Percentiles rank a stretch among this genome's conserved stretches.
phyloP scores from a whole-genome alignment of 1,140 invertebrate species.

The Sarcophaga peregrina region DNA sequence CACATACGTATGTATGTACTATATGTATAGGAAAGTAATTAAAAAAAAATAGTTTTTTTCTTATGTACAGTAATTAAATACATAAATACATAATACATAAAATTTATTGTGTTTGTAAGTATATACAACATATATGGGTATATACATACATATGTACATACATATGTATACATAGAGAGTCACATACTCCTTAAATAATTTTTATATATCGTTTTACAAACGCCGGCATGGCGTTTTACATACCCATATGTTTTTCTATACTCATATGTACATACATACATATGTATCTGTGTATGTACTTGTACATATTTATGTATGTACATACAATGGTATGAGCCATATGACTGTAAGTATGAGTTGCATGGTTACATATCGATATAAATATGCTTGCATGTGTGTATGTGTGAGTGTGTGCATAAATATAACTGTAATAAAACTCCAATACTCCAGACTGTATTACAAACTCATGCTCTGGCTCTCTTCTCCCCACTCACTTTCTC shows the following conservation, averaged over 20 bases:
- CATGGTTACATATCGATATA: background rate
- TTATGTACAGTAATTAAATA: too few species aligned
- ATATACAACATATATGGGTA: too few species aligned
- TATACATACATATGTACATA: background rate
- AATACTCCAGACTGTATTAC: background rate
- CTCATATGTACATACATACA: background rate
- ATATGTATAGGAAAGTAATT: too few species aligned
- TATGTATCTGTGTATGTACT: background rate
- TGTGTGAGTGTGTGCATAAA: background rate
- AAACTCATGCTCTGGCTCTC: background rate
- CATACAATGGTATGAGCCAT: too few species aligned
- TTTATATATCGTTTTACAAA: constrained; percentile 7
- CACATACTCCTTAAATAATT: background rate
- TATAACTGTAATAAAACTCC: background rate
- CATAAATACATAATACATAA: too few species aligned
- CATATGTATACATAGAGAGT: background rate
- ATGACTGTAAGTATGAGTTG: too few species aligned
- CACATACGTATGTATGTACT: too few species aligned
- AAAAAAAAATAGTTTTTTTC: too few species aligned
- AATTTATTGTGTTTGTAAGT: too few species aligned
- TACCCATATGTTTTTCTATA: background rate
- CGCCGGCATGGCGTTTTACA: constrained; percentile 10
- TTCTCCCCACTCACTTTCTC: too few species aligned
- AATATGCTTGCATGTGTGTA: background rate
- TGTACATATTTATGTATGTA: too few species aligned